Evolutionary conservation across 64 coral and sea anemone genomes (phyloP), one percentile per base, ranked within the genome.

Genomic region (Dendrophyllia cribrosa): DNA sequence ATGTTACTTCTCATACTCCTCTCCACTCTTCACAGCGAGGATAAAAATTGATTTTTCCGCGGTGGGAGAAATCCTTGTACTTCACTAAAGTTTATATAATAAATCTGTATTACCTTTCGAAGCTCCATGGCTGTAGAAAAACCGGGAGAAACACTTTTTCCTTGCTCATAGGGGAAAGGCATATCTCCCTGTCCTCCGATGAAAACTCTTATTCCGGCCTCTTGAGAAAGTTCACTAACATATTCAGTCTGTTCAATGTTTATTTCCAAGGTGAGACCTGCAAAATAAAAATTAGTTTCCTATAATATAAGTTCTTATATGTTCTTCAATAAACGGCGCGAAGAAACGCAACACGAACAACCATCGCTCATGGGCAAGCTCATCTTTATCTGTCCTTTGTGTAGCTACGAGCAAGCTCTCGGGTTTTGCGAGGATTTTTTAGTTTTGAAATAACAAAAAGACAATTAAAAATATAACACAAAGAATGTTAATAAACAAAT

Each of bases 211-310:
- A 92, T 7, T 4, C 90, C 90, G 64, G 90, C 82, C 43, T 77
- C 53, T 12, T 72, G 71, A 9, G 90, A 76, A 51, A 92, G 14
- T 3, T 70, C 81, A 12, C 80, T 62, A 6, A 92, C 17, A 59
- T 92, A 92, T 12, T 92, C 82, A 16, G 53, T 7, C 43, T 92
- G 90, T n/a, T 92, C 90, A 19, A 78, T 26, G 45, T 92, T 86
- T 25, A 92, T 23, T 20, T 85, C 12, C 9, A 92, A 52, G 15
- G 17, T 43, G 19, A 91, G 19, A 10, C 89, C 89, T 91, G 66
- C 19, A 43, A 44, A 3, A 88, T 19, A 75, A 23, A 11, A 68
- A 13, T 24, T 8, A 58, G 9, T 9, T 79, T n/a, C 21, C 22
- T 34, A 7, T 56, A 26, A 14, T 6, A 78, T 56, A 13, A 72